Evolutionary conservation across 2,113 vertebrate species (phyloP).

Genomic region (Noturus placidus): DNA sequence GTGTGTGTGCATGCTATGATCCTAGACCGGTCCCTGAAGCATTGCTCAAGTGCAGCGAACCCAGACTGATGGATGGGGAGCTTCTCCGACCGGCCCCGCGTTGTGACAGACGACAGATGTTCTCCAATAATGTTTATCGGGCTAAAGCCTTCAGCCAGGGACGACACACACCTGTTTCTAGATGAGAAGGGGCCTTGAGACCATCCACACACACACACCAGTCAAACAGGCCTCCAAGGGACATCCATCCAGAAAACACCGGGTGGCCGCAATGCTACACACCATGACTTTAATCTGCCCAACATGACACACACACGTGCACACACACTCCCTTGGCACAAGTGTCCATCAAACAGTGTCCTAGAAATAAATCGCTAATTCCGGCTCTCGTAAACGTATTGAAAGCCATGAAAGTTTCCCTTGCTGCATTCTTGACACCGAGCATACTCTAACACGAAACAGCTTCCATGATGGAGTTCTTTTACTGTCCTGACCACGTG

Average conservation of each 20-base stretch:
- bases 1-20: constrained; percentile 21
- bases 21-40: constrained; percentile 40
- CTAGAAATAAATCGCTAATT: constrained; percentile 26
- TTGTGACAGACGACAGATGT: constrained; percentile 82
- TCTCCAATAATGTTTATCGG: constrained; percentile 80
- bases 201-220: constrained; percentile 64
- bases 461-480: constrained; percentile 35
- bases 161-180: constrained; percentile 77
- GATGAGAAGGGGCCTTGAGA: constrained; percentile 68
- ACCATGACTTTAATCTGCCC: constrained; percentile 42
- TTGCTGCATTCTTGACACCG: not conserved
- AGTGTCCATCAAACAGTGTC: constrained; percentile 14
- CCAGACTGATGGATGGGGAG: constrained; percentile 71
- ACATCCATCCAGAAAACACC: constrained; percentile 53
- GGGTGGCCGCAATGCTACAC: constrained; percentile 65
- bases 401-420: not conserved
- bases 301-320: constrained; percentile 5
- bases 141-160: constrained; percentile 69
- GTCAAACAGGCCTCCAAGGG: constrained; percentile 38
- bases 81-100: constrained; percentile 55
- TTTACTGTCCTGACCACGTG: constrained; percentile 32
- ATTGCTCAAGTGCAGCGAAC: constrained; percentile 69
- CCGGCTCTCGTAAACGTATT: not conserved
- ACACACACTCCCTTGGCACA: not conserved
- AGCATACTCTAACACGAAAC: constrained; percentile 3